Percentiles rank a stretch among this genome's conserved stretches.
phyloP scores from a whole-genome alignment of 2,113 vertebrate species.

The Apus apus region DNA sequence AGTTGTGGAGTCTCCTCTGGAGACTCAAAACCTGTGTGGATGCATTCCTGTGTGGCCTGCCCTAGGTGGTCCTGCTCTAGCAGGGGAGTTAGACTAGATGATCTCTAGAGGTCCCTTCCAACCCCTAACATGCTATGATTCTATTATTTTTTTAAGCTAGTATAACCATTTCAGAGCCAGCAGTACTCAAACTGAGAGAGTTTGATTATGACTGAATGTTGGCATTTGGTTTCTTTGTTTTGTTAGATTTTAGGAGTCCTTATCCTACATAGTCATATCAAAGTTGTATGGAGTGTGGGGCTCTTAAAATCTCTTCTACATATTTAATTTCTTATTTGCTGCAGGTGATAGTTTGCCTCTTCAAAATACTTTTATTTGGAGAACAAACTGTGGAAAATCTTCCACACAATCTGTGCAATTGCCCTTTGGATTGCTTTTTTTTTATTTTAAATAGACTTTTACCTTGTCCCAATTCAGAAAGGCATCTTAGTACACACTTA shows the following conservation, averaged over 20 bases:
- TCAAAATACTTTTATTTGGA: neutral
- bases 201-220: neutral
- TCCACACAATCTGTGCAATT: neutral
- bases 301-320: neutral
- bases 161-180: neutral
- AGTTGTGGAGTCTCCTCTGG: too few relatives aligned
- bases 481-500: neutral
- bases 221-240: neutral
- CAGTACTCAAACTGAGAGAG: neutral
- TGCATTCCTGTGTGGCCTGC: too few relatives aligned
- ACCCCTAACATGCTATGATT: too few relatives aligned
- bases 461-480: conserved; percentile 15
- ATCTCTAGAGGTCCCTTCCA: too few relatives aligned
- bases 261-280: neutral
- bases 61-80: too few relatives aligned
- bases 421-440: neutral
- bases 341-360: neutral
- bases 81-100: too few relatives aligned
- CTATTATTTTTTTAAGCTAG: neutral
- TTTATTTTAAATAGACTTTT: neutral
- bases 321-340: neutral
- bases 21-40: too few relatives aligned
- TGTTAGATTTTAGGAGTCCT: neutral
- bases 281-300: neutral
- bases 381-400: neutral